Evolutionary conservation across 2,113 vertebrate genomes (phyloP), one percentile per base, ranked within the genome.

Genomic region (Pteronura brasiliensis): DNA sequence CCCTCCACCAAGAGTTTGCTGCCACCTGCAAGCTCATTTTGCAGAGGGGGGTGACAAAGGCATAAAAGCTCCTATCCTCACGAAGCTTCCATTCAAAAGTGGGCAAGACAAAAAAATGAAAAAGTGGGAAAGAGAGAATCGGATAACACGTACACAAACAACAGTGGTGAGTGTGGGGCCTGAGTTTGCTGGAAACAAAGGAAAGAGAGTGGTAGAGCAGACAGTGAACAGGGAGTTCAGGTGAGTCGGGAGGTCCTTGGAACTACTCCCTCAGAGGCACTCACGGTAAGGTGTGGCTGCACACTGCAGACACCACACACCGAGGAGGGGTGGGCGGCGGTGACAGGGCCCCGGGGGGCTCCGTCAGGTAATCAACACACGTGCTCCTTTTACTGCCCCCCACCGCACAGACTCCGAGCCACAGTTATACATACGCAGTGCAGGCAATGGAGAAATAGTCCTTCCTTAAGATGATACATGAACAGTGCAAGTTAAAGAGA

Each of bases 301-400:
- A 29, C 6, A 31, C 7, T 21, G 12, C 5, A 17, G 55, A 86
- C 71, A 49, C n/a, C 25, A 20, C 55, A 17, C 21, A 21, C 14
- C 0, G 9, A n/a, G 67, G 55, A 7, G 29, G n/a, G 31, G 0
- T 55, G 9, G 14, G 42, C 1, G 44, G 44, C 1, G 14, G 49
- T 52, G 49, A 52, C 57, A 63, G 63, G 34, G 18, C 55, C 20
- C 39, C 4, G 4, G 29, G 13, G 61, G 63, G n/a, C 44, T 39
- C 12, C 1, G 3, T 44, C 42, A 34, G 14, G 20, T 5, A 39
- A 69, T 39, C 20, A 49, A 39, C 13, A 29, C 29, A 3, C 0
- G 1, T 0, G 5, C 2, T 18, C 88, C 39, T 85, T 10, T 20
- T 42, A 31, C 7, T 44, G 15, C 1, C 21, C 21, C 15, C 65